Evolutionary conservation across 2,888 invertebrate species (phyloP).

Genomic region (Gasteruption jaculator): DNA sequence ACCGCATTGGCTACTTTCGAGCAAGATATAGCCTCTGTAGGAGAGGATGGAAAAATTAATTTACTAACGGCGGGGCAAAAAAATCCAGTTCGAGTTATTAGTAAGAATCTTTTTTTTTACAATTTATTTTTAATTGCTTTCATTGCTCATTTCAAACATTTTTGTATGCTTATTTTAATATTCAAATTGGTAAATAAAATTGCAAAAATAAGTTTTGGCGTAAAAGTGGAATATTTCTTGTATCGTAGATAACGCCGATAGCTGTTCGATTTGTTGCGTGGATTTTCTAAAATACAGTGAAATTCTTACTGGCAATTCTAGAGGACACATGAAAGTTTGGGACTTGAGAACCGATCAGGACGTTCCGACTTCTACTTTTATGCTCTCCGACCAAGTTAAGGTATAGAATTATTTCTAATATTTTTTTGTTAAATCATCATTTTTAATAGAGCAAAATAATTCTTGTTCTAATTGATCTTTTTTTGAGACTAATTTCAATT

Average conservation of each 20-base stretch:
- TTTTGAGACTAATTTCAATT: too few species aligned
- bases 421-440: neutral
- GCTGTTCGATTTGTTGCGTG: constrained; percentile 74
- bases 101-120: constrained; percentile 41
- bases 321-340: constrained; percentile 88
- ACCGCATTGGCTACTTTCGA: constrained; percentile 73
- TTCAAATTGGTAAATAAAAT: constrained; percentile 52
- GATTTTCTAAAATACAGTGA: constrained; percentile 71
- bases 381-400: constrained; percentile 64
- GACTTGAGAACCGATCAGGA: constrained; percentile 67
- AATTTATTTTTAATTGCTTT: constrained; percentile 14
- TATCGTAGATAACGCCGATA: constrained; percentile 67
- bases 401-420: constrained; percentile 24
- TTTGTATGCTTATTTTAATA: too few species aligned
- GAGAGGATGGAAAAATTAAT: constrained; percentile 76
- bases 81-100: constrained; percentile 54
- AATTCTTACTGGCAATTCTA: constrained; percentile 78
- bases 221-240: too few species aligned
- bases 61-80: constrained; percentile 56
- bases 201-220: constrained; percentile 53
- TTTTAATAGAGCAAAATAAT: constrained; percentile 4
- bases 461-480: constrained; percentile 5
- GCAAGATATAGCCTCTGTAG: constrained; percentile 74
- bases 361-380: constrained; percentile 66
- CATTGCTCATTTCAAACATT: too few species aligned